phyloP scores from a whole-genome alignment of 2,113 vertebrate genomes.

The Hepsetus odoe region DNA sequence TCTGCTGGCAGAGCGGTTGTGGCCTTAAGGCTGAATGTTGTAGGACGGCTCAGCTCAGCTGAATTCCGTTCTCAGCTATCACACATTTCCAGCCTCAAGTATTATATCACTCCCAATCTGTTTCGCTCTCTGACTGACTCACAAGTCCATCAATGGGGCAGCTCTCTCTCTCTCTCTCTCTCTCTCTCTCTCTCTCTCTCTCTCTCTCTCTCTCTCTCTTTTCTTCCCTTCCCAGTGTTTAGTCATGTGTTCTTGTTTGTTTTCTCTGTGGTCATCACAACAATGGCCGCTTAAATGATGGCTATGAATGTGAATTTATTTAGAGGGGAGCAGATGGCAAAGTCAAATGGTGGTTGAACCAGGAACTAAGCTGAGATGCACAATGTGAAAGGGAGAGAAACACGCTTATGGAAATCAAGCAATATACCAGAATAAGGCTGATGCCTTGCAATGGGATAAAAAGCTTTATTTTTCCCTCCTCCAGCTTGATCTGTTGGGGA shows the following conservation, averaged over 20 bases:
- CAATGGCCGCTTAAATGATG: constrained; percentile 36
- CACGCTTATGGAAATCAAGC: constrained; percentile 25
- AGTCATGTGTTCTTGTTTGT: constrained; percentile 50
- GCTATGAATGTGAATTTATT: constrained; percentile 37
- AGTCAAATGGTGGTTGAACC: constrained; percentile 41
- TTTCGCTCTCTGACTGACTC: constrained; percentile 38
- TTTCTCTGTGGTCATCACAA: constrained; percentile 29
- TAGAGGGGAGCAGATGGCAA: constrained; percentile 39
- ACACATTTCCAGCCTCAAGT: constrained; percentile 28
- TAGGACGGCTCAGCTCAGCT: not conserved
- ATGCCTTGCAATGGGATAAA: not conserved
- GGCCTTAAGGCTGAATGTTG: constrained; percentile 18
- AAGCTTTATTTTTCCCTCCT: not conserved
- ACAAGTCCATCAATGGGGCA: constrained; percentile 49
- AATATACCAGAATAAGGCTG: constrained; percentile 5
- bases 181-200: not conserved
- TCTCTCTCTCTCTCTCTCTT: not conserved
- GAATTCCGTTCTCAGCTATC: constrained; percentile 17
- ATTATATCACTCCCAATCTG: constrained; percentile 36
- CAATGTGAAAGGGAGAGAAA: not conserved
- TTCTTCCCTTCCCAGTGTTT: constrained; percentile 7
- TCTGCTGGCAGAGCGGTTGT: not conserved
- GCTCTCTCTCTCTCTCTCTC: not conserved
- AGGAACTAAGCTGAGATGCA: constrained; percentile 20
- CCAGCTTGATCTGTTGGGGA: not conserved